Base-by-base conservation (phyloP, 2,888 invertebrate genomes). In the Meloe dianella region DNA sequence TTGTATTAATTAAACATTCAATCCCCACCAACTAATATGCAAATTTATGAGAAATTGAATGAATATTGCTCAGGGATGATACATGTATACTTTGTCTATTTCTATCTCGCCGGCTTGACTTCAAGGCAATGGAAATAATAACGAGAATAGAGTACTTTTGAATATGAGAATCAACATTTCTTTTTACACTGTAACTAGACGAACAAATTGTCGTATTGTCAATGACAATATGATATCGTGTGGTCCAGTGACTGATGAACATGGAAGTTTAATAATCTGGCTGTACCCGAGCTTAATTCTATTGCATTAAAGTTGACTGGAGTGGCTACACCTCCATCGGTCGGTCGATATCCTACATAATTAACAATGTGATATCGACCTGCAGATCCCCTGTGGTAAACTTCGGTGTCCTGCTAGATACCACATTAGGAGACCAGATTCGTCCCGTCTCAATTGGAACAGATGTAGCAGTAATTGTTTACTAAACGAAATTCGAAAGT, bases 361-460 rank as follows among this genome's bases (percentile, higher is more conserved):
- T 82, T 82, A 82, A 82, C 82, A 81, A 81, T 81, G 81, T 80
- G 79, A 80, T 82, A 82, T 82, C 81, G 82, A 81, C 79, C 81
- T 77, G 76, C 74, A 71, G 74, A 75, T 77, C 74, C 73, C 75
- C 73, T 61, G 72, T 71, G 72, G 72, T 69, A 65, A 67, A 69
- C 70, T 68, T 66, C 64, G 66, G 62, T 60, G 59, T 60, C 56
- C 47, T 57, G 56, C 24, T 27, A 7, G 32, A 32, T 32, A 38
- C 63, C 58, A 56, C 58, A 32, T 32, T 57, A 61, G 64, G 57
- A 64, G 61, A 65, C 67, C 67, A 67, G 67, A 67, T 67, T 67
- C 64, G 58, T 38, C 35, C 65, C 30, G 57, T 30, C 62, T 61
- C 61, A 20, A 22, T 20, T 3, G 4, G 20, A 20, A 20, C n/a